Conservation (phyloP, 2,797 vertebrate genomes). For the Lophotriccus pileatus region DNA sequence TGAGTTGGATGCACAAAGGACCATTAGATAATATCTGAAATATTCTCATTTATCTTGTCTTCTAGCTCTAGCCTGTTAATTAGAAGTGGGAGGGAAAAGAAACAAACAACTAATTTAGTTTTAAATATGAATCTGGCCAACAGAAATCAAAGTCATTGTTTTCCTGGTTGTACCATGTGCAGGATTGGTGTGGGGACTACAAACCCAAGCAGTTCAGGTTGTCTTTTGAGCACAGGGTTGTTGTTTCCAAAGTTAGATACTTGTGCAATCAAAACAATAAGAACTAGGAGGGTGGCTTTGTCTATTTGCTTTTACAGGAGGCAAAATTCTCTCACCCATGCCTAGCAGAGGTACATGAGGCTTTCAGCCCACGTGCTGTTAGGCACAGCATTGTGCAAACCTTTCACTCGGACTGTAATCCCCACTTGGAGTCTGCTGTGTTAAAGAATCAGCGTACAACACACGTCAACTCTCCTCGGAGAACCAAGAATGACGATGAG, state of each 20-base stretch:
- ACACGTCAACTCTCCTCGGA: not conserved
- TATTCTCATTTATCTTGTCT: not conserved
- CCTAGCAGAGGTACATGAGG: not conserved
- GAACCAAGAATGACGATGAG: not conserved
- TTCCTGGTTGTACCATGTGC: not conserved
- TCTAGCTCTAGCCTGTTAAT: not conserved
- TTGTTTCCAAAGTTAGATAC: not conserved
- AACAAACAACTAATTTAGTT: not conserved
- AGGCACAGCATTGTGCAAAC: not conserved
- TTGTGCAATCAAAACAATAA: not conserved
- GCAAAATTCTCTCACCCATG: not conserved
- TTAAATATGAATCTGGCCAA: not conserved
- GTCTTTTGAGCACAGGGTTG: not conserved
- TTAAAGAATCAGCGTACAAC: not conserved
- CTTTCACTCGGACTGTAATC: not conserved
- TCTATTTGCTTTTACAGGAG: not conserved
- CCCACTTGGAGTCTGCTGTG: not conserved
- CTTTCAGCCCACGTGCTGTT: not conserved
- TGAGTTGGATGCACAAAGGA: not conserved
- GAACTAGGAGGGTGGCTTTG: accelerated
- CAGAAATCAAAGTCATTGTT: not conserved
- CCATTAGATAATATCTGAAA: not conserved
- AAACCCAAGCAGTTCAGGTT: not conserved
- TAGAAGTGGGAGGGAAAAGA: not conserved
- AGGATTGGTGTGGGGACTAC: not conserved